Percentiles rank a stretch among this genome's conserved stretches.
Conservation (phyloP, 2,888 invertebrate species). For the Cheiracanthium punctorium region DNA sequence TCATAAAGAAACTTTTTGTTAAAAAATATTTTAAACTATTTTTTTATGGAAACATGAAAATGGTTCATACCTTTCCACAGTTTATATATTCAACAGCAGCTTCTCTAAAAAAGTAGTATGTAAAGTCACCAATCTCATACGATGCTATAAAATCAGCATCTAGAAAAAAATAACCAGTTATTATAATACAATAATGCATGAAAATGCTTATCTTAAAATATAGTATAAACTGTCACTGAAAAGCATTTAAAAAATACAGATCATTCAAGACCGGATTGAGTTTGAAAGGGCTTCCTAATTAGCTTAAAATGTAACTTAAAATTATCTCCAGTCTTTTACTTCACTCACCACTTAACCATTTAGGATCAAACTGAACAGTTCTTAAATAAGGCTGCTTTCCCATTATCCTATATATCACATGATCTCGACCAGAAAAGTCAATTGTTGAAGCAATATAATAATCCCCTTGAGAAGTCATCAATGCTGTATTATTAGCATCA, state of each 20-base stretch:
- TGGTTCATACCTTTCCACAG: constrained; percentile 86
- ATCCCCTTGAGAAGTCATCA: constrained; percentile 83
- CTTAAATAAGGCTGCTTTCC: constrained; percentile 80
- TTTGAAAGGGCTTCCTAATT: too few species aligned
- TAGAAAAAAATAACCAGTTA: constrained; percentile 73
- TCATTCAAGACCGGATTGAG: too few species aligned
- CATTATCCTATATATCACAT: constrained; percentile 84
- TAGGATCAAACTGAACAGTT: constrained; percentile 87
- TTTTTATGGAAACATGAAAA: too few species aligned
- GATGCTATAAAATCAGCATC: constrained; percentile 95
- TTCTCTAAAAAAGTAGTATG: constrained; percentile 94
- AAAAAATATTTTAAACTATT: too few species aligned
- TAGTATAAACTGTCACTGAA: too few species aligned
- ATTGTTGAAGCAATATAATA: constrained; percentile 88
- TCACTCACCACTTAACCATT: constrained; percentile 84
- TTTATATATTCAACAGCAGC: constrained; percentile 93
- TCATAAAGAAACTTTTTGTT: too few species aligned
- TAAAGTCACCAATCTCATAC: constrained; percentile 89
- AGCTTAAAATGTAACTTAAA: too few species aligned
- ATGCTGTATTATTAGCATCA: constrained; percentile 88
- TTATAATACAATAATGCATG: too few species aligned
- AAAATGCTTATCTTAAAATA: too few species aligned
- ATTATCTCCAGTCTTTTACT: too few species aligned
- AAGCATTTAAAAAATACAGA: too few species aligned
- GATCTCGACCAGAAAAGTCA: constrained; percentile 88